Percentiles rank a stretch among this genome's conserved stretches.
Evolutionary conservation across 2,888 invertebrate genomes (phyloP).

Genomic region (Lymantria dispar): DNA sequence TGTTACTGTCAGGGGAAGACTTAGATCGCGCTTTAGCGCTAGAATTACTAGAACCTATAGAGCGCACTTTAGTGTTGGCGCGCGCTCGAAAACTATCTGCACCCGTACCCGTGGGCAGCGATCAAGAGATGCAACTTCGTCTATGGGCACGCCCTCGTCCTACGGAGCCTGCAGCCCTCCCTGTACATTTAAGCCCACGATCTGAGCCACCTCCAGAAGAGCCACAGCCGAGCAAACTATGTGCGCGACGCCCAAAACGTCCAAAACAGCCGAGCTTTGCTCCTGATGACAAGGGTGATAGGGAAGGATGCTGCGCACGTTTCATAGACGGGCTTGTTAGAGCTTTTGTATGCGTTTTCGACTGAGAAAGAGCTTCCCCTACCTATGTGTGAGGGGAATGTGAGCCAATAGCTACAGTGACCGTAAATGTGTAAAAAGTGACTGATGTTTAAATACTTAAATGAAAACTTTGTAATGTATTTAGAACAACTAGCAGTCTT

Average conservation of each 20-base stretch:
- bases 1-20: constrained; percentile 85
- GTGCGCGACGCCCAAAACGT: constrained; percentile 60
- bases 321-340: constrained; percentile 76
- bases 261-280: constrained; percentile 69
- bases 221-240: constrained; percentile 57
- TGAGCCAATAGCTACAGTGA: constrained; percentile 2
- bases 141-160: constrained; percentile 72
- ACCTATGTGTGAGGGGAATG: constrained; percentile 20
- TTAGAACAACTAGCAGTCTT: constrained; percentile 16
- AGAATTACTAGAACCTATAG: constrained; percentile 73
- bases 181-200: constrained; percentile 69
- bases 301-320: constrained; percentile 73
- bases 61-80: constrained; percentile 67
- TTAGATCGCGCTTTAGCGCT: constrained; percentile 80
- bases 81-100: constrained; percentile 68
- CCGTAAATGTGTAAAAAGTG: neutral
- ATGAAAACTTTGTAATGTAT: neutral
- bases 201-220: constrained; percentile 61
- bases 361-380: constrained; percentile 50
- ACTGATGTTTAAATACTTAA: neutral
- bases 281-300: constrained; percentile 61
- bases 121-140: constrained; percentile 68
- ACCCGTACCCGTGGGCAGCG: constrained; percentile 70
- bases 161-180: constrained; percentile 63
- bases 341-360: constrained; percentile 79